Percentiles rank a stretch among this genome's conserved stretches.
phyloP scores from a whole-genome alignment of 2,888 invertebrate genomes.

The Euproctis similis region DNA sequence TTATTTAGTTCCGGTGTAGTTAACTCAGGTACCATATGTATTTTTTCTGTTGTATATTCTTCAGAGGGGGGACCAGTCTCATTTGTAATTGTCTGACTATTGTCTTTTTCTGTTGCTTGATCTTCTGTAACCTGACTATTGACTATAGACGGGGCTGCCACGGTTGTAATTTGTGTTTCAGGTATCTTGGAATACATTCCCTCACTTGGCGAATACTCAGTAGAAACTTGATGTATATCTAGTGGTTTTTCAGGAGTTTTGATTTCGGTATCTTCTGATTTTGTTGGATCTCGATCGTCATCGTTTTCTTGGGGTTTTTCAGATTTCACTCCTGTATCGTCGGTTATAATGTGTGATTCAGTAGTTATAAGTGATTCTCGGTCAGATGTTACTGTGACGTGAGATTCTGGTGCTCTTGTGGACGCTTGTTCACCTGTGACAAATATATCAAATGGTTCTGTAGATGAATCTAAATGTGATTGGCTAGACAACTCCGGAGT shows the following conservation, averaged over 20 bases:
- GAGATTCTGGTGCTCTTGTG: constrained; percentile 6
- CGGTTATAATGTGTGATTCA: constrained; percentile 6
- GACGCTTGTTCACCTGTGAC: constrained; percentile 4
- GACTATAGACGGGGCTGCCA: constrained; percentile 13
- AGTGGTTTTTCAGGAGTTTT: constrained; percentile 4
- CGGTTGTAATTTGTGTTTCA: constrained; percentile 10
- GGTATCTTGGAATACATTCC: constrained; percentile 11
- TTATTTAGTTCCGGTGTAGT: constrained; percentile 5
- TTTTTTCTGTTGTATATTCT: constrained; percentile 3
- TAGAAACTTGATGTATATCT: constrained; percentile 8
- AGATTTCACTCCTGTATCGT: constrained; percentile 8
- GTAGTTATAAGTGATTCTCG: constrained; percentile 2
- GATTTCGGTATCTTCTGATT: constrained; percentile 5
- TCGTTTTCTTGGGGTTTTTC: constrained; percentile 5
- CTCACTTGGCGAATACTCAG: constrained; percentile 7
- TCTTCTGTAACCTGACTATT: constrained; percentile 9
- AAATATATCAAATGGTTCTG: constrained; percentile 5
- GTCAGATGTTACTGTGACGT: constrained; percentile 4
- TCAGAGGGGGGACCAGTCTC: constrained; percentile 1
- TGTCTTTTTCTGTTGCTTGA: constrained; percentile 8
- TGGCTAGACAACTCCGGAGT: constrained; percentile 6
- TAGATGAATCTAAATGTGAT: constrained; percentile 2
- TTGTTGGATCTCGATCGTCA: constrained; percentile 6
- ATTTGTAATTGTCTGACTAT: constrained; percentile 7
- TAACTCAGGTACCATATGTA: constrained; percentile 1